phyloP scores from a whole-genome alignment of 1,140 invertebrate species.

The Gonatopus flavifemur region DNA sequence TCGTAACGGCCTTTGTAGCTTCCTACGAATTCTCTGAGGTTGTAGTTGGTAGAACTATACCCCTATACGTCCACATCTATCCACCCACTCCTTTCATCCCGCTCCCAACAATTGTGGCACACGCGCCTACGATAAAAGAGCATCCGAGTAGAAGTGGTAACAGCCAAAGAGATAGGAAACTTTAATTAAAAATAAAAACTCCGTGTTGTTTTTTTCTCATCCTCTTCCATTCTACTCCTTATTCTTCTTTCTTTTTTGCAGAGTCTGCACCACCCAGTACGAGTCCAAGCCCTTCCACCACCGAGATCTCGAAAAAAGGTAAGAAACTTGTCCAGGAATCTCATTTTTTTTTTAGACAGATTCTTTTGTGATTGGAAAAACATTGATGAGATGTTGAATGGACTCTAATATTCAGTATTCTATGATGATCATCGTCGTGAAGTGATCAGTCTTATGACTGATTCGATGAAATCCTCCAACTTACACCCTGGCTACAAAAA shows the following conservation, averaged over 20 bases:
- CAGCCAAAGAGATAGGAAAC: no score
- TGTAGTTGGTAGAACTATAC: neutral
- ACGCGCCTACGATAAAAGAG: slow-evolving; percentile 15
- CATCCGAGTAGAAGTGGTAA: no score
- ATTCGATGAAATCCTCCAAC: no score
- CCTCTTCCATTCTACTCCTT: slow-evolving; percentile 32
- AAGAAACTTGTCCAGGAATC: no score
- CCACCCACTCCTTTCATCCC: slow-evolving; percentile 1
- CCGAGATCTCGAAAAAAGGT: slow-evolving; percentile 57
- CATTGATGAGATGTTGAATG: no score
- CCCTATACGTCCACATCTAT: slow-evolving; percentile 15
- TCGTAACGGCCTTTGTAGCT: slow-evolving; percentile 39
- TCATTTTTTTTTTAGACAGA: no score
- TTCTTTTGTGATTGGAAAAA: no score
- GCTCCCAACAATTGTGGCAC: slow-evolving; percentile 1
- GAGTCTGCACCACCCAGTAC: slow-evolving; percentile 62
- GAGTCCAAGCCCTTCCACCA: slow-evolving; percentile 61
- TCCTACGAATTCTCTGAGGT: neutral
- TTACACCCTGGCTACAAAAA: no score
- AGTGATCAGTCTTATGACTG: no score
- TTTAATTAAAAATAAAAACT: slow-evolving; percentile 49
- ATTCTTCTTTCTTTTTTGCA: no score
- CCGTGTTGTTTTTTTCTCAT: slow-evolving; percentile 21
- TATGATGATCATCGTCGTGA: no score
- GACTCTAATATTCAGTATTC: no score